Conservation (phyloP, 2,888 invertebrate species). For the Caenorhabditis sinica region DNA sequence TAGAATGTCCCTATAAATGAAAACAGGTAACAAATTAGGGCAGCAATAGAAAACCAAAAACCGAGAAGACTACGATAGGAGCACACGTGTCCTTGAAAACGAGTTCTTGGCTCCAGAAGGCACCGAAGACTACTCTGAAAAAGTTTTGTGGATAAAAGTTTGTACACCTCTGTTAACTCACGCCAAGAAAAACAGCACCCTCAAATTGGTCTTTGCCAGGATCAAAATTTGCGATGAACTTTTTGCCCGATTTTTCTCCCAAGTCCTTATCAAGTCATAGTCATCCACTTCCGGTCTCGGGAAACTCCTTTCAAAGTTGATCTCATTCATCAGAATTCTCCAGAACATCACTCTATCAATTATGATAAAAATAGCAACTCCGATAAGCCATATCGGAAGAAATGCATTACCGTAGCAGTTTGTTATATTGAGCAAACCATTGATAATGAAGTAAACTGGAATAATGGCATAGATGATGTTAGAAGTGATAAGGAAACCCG, state of each 20-base stretch:
- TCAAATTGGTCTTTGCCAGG: slow-evolving; percentile 12
- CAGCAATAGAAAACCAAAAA: background rate
- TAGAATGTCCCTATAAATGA: slow-evolving; percentile 17
- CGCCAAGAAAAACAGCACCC: slow-evolving; percentile 21
- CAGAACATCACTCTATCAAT: slow-evolving; percentile 22
- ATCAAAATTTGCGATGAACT: slow-evolving; percentile 11
- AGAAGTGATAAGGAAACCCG: too few relatives aligned
- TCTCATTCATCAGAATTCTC: slow-evolving; percentile 23
- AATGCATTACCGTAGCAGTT: slow-evolving; percentile 1
- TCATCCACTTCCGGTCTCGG: background rate
- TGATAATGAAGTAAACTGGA: slow-evolving; percentile 1
- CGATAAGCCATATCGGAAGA: slow-evolving; percentile 20
- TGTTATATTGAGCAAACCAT: background rate
- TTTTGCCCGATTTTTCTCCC: slow-evolving; percentile 12
- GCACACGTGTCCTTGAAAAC: slow-evolving; percentile 8
- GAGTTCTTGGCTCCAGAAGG: slow-evolving; percentile 17
- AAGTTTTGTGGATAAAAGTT: background rate
- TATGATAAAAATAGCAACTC: background rate
- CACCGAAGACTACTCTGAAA: background rate
- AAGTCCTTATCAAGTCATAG: background rate
- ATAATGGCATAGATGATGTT: slow-evolving; percentile 2
- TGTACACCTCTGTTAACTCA: slow-evolving; percentile 1
- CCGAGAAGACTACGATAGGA: background rate
- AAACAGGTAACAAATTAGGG: slow-evolving; percentile 1
- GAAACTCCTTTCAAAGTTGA: background rate